These are phyloP conservation scores for Antrozous pallidus DNA, from an alignment of 2,797 vertebrate genomes.

Conservation along the genomic window DNA sequence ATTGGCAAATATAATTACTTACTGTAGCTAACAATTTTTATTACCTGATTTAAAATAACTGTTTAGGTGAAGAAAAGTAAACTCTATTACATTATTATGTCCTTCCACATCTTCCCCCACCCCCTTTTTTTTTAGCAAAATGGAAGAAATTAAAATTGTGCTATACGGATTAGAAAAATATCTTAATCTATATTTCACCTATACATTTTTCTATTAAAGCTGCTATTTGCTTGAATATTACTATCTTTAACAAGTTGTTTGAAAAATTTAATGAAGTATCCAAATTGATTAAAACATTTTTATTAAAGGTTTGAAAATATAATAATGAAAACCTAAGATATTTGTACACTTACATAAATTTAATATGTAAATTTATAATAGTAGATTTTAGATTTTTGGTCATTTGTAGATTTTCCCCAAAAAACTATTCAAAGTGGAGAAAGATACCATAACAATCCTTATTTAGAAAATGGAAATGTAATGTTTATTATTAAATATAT, in stretches of 20 bases:
- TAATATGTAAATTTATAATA: background rate
- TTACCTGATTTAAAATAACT: background rate
- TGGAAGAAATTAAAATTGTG: slow-evolving; percentile 23
- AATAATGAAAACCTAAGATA: background rate
- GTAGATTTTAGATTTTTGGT: slow-evolving; percentile 29
- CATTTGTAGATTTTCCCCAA: slow-evolving; percentile 12
- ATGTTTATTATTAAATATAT: slow-evolving; percentile 43
- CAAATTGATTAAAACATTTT: slow-evolving; percentile 29
- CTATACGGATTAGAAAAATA: slow-evolving; percentile 6
- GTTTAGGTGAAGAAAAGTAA: slow-evolving; percentile 16
- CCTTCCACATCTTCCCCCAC: background rate
- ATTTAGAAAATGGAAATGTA: background rate
- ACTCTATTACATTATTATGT: background rate
- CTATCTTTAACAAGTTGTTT: slow-evolving; percentile 17
- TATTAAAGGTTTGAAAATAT: slow-evolving; percentile 10
- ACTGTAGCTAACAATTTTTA: background rate
- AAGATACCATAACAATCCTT: slow-evolving; percentile 11
- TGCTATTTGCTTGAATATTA: slow-evolving; percentile 40
- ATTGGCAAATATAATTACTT: slow-evolving; percentile 21
- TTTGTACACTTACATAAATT: background rate
- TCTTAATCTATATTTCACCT: background rate
- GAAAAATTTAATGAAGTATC: slow-evolving; percentile 15
- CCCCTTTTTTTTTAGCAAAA: background rate
- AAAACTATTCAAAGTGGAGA: slow-evolving; percentile 8
- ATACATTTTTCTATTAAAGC: slow-evolving; percentile 39